Conservation (phyloP, 2,888 invertebrate genomes). For the Oligia latruncula region DNA sequence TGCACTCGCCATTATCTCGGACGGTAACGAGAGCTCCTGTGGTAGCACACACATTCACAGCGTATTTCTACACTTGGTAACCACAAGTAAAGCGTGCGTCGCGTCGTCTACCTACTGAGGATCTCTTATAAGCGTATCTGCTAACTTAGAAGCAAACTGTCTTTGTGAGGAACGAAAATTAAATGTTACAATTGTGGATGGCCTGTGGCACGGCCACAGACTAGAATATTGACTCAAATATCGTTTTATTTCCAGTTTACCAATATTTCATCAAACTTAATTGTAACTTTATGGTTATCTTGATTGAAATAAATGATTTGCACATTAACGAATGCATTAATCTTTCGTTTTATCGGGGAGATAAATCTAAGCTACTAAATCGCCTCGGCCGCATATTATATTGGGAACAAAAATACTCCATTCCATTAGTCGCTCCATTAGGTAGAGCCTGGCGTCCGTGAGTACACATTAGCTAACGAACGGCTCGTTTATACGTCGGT, state of each 20-base stretch:
- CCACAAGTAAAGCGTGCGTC: neutral
- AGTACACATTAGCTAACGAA: constrained; percentile 61
- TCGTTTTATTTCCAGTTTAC: neutral
- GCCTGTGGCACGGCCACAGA: constrained; percentile 12
- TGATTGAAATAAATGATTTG: constrained; percentile 18
- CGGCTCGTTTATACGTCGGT: constrained; percentile 6
- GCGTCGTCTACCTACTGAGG: neutral
- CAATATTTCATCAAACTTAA: neutral
- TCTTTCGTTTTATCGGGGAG: constrained; percentile 33
- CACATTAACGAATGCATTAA: constrained; percentile 37
- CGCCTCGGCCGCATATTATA: constrained; percentile 45
- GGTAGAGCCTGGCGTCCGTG: constrained; percentile 28
- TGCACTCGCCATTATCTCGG: too few species aligned
- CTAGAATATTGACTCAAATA: neutral
- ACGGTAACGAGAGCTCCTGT: too few species aligned
- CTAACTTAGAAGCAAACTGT: constrained; percentile 57
- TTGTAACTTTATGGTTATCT: neutral
- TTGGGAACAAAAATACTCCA: constrained; percentile 52
- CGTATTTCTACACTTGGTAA: neutral
- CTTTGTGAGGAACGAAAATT: constrained; percentile 47
- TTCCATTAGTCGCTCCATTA: constrained; percentile 65
- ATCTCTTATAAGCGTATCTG: constrained; percentile 69
- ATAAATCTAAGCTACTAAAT: constrained; percentile 49
- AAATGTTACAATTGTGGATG: constrained; percentile 34
- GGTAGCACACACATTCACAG: neutral